These are phyloP conservation scores for Anoura caudifer DNA, from an alignment of 2,113 vertebrate species.

Conservation along the genomic window DNA sequence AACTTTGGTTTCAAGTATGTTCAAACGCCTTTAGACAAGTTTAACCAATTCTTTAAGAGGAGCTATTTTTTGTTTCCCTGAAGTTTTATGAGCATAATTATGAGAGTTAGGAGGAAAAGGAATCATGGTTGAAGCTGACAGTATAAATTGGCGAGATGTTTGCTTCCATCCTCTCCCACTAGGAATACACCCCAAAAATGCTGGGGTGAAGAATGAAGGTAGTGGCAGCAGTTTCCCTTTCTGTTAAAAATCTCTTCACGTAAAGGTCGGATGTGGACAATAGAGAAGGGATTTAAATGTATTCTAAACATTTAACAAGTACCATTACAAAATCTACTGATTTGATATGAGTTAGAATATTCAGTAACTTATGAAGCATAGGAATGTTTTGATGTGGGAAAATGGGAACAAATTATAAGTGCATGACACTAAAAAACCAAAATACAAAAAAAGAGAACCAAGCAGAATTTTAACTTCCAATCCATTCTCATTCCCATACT, in stretches of 20 bases:
- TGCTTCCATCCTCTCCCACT: neutral
- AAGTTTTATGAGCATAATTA: neutral
- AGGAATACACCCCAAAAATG: neutral
- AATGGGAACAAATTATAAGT: too few relatives aligned
- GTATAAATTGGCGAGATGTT: neutral
- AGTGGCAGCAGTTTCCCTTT: neutral
- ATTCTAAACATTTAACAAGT: neutral
- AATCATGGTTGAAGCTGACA: slow-evolving; percentile 24
- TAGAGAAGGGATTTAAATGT: neutral
- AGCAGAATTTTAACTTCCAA: too few relatives aligned
- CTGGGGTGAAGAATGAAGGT: neutral
- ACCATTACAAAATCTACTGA: neutral
- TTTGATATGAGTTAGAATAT: neutral
- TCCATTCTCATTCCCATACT: too few relatives aligned
- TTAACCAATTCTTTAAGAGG: slow-evolving; percentile 17
- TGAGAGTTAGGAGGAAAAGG: neutral
- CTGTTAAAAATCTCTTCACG: neutral
- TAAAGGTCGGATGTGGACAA: neutral
- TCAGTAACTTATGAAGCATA: slow-evolving; percentile 13
- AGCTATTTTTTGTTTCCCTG: slow-evolving; percentile 13
- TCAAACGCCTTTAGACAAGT: slow-evolving; percentile 29
- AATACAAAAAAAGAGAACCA: too few relatives aligned
- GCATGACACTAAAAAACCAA: too few relatives aligned
- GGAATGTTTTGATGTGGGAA: neutral
- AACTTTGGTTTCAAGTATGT: slow-evolving; percentile 13